A percentile compares a stretch with the other conserved stretches of the same genome.
These are phyloP conservation scores for Myanophis thanlyinensis DNA, from an alignment of 2,113 vertebrate genomes.

Conservation along the genomic window DNA sequence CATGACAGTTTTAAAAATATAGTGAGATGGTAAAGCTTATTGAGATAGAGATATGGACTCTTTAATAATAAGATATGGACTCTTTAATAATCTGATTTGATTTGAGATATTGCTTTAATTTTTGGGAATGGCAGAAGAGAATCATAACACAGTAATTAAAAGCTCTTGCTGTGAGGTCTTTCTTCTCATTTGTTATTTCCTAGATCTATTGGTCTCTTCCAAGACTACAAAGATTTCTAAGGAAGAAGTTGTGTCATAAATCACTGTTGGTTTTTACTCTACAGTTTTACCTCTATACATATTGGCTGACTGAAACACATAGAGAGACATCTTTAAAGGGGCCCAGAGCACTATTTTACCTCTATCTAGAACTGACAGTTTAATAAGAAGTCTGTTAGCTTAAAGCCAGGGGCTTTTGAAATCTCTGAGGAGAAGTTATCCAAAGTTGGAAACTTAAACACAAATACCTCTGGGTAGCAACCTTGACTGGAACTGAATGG, in stretches of 20 bases:
- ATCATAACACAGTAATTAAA: not conserved
- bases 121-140: not conserved
- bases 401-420: slow-evolving; percentile 43
- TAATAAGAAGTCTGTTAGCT: slow-evolving; percentile 58
- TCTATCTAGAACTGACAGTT: slow-evolving; percentile 54
- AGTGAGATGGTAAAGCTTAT: slow-evolving; percentile 29
- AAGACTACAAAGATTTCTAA: not conserved
- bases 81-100: not conserved
- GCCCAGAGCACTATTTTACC: slow-evolving; percentile 6
- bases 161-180: not conserved
- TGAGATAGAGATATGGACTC: not conserved
- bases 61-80: not conserved
- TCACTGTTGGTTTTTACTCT: not conserved
- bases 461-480: slow-evolving; percentile 50
- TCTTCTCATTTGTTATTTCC: not conserved
- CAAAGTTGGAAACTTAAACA: slow-evolving; percentile 47
- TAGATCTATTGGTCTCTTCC: not conserved
- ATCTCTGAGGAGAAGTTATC: slow-evolving; percentile 55
- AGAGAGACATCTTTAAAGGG: not conserved
- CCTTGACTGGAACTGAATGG: slow-evolving; percentile 44
- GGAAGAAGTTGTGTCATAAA: not conserved
- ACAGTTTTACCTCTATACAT: not conserved
- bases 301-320: not conserved
- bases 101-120: not conserved
- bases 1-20: not conserved